Base-by-base conservation (phyloP, 2,113 vertebrate species). In the Shinisaurus crocodilurus region DNA sequence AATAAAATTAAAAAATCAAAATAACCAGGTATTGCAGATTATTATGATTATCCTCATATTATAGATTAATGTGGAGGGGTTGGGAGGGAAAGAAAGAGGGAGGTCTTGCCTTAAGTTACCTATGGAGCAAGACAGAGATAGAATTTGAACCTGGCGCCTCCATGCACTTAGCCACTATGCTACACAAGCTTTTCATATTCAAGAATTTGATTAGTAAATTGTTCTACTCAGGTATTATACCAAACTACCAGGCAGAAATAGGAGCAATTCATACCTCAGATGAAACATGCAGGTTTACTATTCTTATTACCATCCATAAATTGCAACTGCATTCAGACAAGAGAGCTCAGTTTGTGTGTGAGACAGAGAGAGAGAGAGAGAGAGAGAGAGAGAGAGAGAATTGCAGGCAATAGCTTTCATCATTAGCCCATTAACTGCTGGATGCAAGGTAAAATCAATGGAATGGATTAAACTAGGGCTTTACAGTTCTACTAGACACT, bases 351-450 rank as follows among this genome's bases (percentile, higher is more conserved):
- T 23, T 54, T 27, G 15, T 65, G 15, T 76, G 4, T 25, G 25
- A 32, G 65, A 20, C 54, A 3, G 40, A 10, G 76, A 63, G 60
- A 63, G 60, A 63, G 60, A 63, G 83, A 32, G 45, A 63, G 65
- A 70, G 7, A n/a, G 37, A 54, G n/a, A 6, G 83, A 32, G 45
- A 40, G 83, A 85, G 7, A 25, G 37, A 29, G n/a, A 1, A n/a
- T 69, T 81, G 70, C 50, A 43, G 80, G 45, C 48, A 63, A 29
- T 8, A 34, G 67, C 67, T 83, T 83, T 82, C 69, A 89, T 89
- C 67, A 89, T 75, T 74, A 83, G 69, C 81, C 50, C 50, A 83
- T 75, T 89, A 89, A 89, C 69, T 82, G 27, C 37, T 83, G 69
- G 29, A 75, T 45, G 67, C 27, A 89, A 89, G 67, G 34, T 54